phyloP scores from a whole-genome alignment of 2,797 vertebrate genomes.

The Malurus splendens region DNA sequence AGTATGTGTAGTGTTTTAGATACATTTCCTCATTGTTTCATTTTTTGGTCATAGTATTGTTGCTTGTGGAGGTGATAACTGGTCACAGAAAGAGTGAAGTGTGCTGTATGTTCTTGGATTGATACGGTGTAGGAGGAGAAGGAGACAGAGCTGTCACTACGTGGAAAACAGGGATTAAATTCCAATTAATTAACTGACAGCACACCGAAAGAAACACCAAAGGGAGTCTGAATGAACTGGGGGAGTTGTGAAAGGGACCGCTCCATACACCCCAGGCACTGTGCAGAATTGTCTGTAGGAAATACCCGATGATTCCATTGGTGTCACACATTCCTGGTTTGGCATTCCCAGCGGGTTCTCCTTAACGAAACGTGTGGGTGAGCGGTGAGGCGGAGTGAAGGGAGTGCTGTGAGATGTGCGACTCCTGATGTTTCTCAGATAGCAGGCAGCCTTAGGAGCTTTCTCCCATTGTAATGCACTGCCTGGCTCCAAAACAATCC shows the following conservation, averaged over 20 bases:
- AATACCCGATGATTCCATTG: neutral
- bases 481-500: neutral
- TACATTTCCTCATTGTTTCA: neutral
- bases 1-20: neutral
- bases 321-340: neutral
- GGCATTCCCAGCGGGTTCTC: neutral
- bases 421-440: neutral
- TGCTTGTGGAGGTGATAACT: neutral
- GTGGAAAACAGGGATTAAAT: neutral
- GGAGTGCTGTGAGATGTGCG: neutral
- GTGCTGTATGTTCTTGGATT: fast-evolving
- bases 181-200: neutral
- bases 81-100: neutral
- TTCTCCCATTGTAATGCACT: neutral
- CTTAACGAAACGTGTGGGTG: neutral
- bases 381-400: neutral
- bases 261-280: neutral
- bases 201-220: neutral
- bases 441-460: neutral
- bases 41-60: neutral
- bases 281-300: neutral
- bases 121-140: fast-evolving
- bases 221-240: neutral
- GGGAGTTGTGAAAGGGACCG: neutral
- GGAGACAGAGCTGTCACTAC: neutral